phyloP scores from a whole-genome alignment of 2,113 vertebrate genomes.

The Myotis lucifugus region DNA sequence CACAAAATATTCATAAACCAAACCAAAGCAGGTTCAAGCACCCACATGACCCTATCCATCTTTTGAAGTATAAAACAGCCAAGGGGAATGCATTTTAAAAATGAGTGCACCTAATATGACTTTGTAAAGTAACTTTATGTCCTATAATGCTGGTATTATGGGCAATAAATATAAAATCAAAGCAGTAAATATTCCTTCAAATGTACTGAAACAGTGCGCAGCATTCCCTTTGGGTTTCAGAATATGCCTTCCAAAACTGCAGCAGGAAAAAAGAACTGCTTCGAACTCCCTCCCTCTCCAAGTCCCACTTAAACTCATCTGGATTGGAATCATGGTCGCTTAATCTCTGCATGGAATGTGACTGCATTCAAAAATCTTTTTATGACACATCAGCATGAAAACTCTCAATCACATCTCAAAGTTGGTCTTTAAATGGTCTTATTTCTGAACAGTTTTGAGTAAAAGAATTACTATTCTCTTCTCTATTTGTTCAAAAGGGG shows the following conservation, averaged over 20 bases:
- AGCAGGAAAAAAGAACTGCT: neutral
- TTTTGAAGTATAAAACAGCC: slow-evolving; percentile 54
- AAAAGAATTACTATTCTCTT: neutral
- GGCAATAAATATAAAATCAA: slow-evolving; percentile 65
- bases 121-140: slow-evolving; percentile 59
- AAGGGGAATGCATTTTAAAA: slow-evolving; percentile 39
- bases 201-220: neutral
- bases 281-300: neutral
- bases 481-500: neutral
- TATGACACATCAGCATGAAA: neutral
- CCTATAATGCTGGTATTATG: slow-evolving; percentile 49
- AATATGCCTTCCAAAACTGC: slow-evolving; percentile 8
- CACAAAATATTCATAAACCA: slow-evolving; percentile 57
- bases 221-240: neutral
- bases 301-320: neutral
- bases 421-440: neutral
- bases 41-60: neutral
- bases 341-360: neutral
- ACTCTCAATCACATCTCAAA: neutral
- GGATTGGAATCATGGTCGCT: neutral
- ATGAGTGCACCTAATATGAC: neutral
- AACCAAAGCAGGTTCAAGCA: slow-evolving; percentile 48
- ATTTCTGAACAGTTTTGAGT: neutral
- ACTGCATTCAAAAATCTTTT: neutral
- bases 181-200: slow-evolving; percentile 44